These are phyloP conservation scores for Eupithecia exiguata DNA, from an alignment of 2,888 invertebrate species.

Conservation along the genomic window DNA sequence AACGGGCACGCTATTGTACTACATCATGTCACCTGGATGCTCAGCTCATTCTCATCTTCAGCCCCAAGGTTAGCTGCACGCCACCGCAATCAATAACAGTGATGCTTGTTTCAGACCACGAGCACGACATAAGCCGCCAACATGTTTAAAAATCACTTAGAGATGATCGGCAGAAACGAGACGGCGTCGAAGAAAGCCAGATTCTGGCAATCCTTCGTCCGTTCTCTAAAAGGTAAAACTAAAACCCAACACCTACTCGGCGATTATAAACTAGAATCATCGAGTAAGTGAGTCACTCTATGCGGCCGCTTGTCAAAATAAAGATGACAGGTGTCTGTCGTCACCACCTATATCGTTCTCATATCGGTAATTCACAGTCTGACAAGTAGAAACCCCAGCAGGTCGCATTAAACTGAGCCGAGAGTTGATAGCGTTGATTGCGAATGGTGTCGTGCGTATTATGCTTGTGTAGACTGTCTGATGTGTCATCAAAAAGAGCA, in stretches of 20 bases:
- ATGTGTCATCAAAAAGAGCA: neutral
- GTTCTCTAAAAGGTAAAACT: conserved; percentile 92
- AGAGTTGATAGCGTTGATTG: neutral
- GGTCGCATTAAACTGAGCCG: neutral
- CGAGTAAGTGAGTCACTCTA: neutral
- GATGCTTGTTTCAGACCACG: conserved; percentile 86
- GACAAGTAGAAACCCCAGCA: neutral
- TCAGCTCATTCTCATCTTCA: conserved; percentile 54
- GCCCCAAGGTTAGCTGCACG: conserved; percentile 61
- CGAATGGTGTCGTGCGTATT: neutral
- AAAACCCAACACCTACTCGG: neutral
- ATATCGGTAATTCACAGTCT: neutral
- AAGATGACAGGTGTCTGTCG: neutral
- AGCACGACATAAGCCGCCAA: conserved; percentile 89
- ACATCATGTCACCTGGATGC: conserved; percentile 76
- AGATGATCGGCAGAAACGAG: conserved; percentile 97
- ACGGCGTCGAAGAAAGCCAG: conserved; percentile 95
- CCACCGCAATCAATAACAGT: conserved; percentile 24
- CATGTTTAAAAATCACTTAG: conserved; percentile 96
- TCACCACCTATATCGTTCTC: neutral
- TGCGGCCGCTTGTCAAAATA: neutral
- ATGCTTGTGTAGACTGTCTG: neutral
- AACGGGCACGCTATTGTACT: conserved; percentile 70
- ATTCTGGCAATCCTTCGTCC: conserved; percentile 97
- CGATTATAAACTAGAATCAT: neutral